phyloP scores from a whole-genome alignment of 2,888 invertebrate species.

The Diloba caeruleocephala region DNA sequence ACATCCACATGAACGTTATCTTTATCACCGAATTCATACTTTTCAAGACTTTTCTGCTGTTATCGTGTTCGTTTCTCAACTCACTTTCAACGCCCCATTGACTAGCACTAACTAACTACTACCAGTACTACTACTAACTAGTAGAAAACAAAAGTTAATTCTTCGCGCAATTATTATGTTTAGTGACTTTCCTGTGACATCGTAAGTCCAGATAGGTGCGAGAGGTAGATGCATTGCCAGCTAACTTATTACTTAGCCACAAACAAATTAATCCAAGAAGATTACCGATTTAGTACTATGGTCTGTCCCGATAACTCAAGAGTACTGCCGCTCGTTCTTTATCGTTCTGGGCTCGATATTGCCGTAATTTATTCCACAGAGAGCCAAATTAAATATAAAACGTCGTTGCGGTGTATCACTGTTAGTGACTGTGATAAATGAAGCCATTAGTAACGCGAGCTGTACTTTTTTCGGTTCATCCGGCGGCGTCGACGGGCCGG shows the following conservation, averaged over 20 bases:
- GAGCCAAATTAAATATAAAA: conserved; percentile 89
- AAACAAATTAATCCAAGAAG: conserved; percentile 84
- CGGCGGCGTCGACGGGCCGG: conserved; percentile 82
- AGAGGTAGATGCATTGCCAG: conserved; percentile 45
- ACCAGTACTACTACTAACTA: no score
- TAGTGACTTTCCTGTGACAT: conserved; percentile 65
- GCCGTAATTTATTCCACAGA: conserved; percentile 86
- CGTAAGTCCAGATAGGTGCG: conserved; percentile 71
- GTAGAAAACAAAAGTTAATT: conserved; percentile 59
- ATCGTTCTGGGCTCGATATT: conserved; percentile 83
- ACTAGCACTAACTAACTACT: no score
- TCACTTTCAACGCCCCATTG: conserved; percentile 52
- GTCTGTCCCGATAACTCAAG: conserved; percentile 82
- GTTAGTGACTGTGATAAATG: conserved; percentile 89
- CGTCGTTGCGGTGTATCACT: conserved; percentile 88
- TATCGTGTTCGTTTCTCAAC: conserved; percentile 53
- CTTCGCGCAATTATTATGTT: conserved; percentile 61
- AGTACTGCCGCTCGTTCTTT: conserved; percentile 76
- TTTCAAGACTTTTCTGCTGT: conserved; percentile 58
- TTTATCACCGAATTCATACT: conserved; percentile 68
- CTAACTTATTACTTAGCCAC: conserved; percentile 85
- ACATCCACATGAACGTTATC: conserved; percentile 69
- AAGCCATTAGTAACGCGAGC: conserved; percentile 89
- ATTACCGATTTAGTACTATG: conserved; percentile 79
- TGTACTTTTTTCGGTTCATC: conserved; percentile 88